Evolutionary conservation across 1,140 invertebrate genomes (phyloP).

Genomic region (Ceratosolen solmsi): DNA sequence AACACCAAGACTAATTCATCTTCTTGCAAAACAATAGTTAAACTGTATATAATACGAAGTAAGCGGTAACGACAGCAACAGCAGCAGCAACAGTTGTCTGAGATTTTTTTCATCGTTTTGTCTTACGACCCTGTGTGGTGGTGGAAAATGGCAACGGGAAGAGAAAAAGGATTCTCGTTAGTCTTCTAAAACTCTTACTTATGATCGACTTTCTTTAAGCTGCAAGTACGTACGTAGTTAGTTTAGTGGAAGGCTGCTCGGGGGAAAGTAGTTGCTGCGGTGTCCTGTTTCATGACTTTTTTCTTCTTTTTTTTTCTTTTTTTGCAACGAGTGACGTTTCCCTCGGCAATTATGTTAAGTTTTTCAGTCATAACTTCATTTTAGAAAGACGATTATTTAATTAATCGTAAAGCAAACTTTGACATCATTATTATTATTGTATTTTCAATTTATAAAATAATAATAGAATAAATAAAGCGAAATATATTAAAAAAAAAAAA

Average conservation of each 20-base stretch:
- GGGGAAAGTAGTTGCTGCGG: constrained; percentile 26
- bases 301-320: no score
- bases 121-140: neutral
- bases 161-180: constrained; percentile 17
- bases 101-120: constrained; percentile 4
- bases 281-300: neutral
- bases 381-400: constrained; percentile 14
- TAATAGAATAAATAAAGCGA: no score
- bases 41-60: neutral
- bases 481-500: no score
- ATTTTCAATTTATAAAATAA: neutral
- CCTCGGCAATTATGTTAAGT: neutral
- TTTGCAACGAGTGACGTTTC: constrained; percentile 17
- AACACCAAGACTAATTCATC: constrained; percentile 34
- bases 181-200: constrained; percentile 26
- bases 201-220: constrained; percentile 10
- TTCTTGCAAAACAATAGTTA: constrained; percentile 19
- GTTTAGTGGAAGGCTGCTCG: neutral
- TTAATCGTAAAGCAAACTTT: neutral
- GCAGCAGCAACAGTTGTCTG: no score
- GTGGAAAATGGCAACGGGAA: no score
- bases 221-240: neutral
- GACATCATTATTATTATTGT: neutral
- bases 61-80: no score
- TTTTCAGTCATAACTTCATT: neutral